Base-by-base conservation (phyloP, 23 tunicate species). In the Styela plicata region DNA sequence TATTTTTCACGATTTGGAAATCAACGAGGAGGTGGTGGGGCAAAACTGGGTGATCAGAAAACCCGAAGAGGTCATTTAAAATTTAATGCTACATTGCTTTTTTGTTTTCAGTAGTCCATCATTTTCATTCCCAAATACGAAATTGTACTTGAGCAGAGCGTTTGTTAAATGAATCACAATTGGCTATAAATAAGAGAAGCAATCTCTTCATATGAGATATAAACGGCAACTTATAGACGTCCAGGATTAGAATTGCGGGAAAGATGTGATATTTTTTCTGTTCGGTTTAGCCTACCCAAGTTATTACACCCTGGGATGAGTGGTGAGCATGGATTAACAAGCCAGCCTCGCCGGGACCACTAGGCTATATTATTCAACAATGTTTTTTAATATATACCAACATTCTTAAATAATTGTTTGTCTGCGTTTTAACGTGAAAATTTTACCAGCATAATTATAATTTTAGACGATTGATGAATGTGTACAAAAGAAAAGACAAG, bases 1-100 rank as follows among this genome's bases (percentile, higher is more conserved):
- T 96, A 96, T 36, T 96, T 96, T 66, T 88, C 99, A 20, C 86
- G 99, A 37, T 96, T 87, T 52, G 99, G 99, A 1, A 96, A 96
- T 84, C 73, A 80, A 28, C 86, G 86, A 20, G 93, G 93, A 28
- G 98, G 93, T 17, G 97, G 97, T 27, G 96, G 84, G 20, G 63
- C 91, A 27, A 75, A 78, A 66, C 83, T 93, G 89, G 86, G 83
- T 66, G 89, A 93, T 31, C 79, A 70, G 32, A 84, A 92, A 75
- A 52, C 83, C 17, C 82, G n/a, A 83, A 18, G 97, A 91, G 88
- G 97, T 91, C 33, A 44, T 21, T 23, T 10, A 2, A 20, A 32
- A 34, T 19, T 33, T 10, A 16, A 29, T 67, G 71, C 71, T n/a
- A n/a, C 31, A 67, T 29, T 44, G 57, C 57, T 44, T 44, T 44